phyloP scores from a whole-genome alignment of 2,797 vertebrate species.

The Chrosomus eos region DNA sequence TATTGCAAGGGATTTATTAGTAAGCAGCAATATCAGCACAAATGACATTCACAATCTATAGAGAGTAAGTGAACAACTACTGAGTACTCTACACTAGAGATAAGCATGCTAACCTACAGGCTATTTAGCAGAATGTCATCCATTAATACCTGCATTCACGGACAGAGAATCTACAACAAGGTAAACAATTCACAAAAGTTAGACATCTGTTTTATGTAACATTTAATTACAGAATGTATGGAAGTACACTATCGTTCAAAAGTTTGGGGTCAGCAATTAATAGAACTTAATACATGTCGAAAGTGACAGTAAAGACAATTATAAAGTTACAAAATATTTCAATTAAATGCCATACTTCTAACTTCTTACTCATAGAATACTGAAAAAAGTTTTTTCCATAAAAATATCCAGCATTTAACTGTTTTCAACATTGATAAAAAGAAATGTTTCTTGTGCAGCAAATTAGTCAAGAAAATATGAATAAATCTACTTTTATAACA shows the following conservation, averaged over 20 bases:
- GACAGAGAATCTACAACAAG: slow-evolving; percentile 5
- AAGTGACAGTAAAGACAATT: not conserved
- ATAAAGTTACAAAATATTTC: not conserved
- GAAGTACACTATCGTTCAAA: not conserved
- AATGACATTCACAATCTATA: not conserved
- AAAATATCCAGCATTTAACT: not conserved
- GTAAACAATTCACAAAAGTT: slow-evolving; percentile 20
- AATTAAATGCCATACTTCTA: not conserved
- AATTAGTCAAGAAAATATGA: not conserved
- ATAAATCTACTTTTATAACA: not conserved
- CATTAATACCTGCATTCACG: slow-evolving; percentile 22
- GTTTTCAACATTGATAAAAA: not conserved
- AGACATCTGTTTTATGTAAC: not conserved
- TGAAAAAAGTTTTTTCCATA: not conserved
- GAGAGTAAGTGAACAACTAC: not conserved
- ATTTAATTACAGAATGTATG: not conserved
- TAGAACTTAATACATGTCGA: not conserved
- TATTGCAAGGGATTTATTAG: slow-evolving; percentile 4
- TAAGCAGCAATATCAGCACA: not conserved
- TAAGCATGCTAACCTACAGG: not conserved
- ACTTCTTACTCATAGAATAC: not conserved
- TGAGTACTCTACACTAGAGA: not conserved
- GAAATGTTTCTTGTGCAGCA: not conserved
- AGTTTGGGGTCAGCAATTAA: not conserved
- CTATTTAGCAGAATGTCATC: not conserved